A percentile compares a stretch with the other conserved stretches of the same genome.
These are phyloP conservation scores for Podargus strigoides DNA, from an alignment of 2,797 vertebrate species.

Conservation along the genomic window DNA sequence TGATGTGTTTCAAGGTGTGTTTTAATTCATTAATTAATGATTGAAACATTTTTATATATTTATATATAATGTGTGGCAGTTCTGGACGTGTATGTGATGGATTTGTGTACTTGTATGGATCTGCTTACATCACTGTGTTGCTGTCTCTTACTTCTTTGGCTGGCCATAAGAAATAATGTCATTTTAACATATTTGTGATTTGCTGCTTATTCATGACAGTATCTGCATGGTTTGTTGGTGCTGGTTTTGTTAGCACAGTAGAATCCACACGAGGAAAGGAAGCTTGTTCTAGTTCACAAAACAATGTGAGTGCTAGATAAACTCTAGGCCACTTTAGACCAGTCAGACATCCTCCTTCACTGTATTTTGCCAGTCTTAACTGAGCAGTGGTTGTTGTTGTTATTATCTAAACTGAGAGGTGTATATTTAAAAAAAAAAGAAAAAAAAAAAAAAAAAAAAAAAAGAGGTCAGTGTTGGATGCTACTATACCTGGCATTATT, in stretches of 20 bases:
- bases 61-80: fast-evolving
- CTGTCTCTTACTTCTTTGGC: not conserved
- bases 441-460: not conserved
- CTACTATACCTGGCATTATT: not conserved
- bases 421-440: not conserved
- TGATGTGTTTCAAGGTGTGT: not conserved
- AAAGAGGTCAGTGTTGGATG: not conserved
- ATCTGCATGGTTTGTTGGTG: not conserved
- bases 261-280: not conserved
- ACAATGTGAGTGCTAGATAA: not conserved
- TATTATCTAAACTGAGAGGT: not conserved
- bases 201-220: not conserved
- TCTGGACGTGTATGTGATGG: not conserved
- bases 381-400: not conserved
- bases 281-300: not conserved
- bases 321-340: not conserved
- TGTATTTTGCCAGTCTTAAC: not conserved
- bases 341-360: not conserved
- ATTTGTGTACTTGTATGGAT: not conserved
- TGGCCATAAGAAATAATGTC: not conserved
- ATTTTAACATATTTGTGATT: not conserved
- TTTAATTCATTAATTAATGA: not conserved
- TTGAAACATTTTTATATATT: not conserved
- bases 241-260: fast-evolving
- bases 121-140: not conserved